Base-by-base conservation (phyloP, 2,797 vertebrate species). In the Cuculus canorus region DNA sequence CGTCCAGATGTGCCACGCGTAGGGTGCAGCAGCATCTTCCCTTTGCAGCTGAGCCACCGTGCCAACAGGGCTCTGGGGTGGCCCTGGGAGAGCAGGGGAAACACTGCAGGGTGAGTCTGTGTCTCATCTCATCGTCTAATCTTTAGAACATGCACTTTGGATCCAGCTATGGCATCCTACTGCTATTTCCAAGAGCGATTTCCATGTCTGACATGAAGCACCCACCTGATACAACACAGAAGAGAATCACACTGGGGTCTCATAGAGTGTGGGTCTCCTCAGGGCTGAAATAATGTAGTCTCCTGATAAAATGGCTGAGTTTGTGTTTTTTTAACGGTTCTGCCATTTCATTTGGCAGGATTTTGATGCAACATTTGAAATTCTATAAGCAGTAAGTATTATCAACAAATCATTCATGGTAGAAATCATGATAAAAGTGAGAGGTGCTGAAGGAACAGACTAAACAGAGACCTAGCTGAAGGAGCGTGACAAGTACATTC, bases 1-100 rank as follows among this genome's bases (percentile, higher is more conserved):
- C 27, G 21, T 14, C 12, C 1, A 2, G 16, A 10, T 13, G n/a
- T 4, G 23, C 47, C 8, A 1, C 1, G 5, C 8, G 25, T 32
- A 6, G n/a, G 13, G 18, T 6, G 7, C 63, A n/a, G 27, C 45
- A 9, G 2, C 0, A 4, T 24, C 35, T 32, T 32, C 7, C 52
- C 18, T 11, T 43, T 14, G 61, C 30, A 11, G 30, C 30, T 57
- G 8, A 5, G 19, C n/a, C 18, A 6, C 50, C 1, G 0, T 5
- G 25, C 54, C 28, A 7, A 19, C 63, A 11, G 28, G 32, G n/a
- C 16, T 27, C 21, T 8, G 13, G 11, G n/a, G 22, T n/a, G 60
- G 43, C 7, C 5, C 0, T n/a, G 47, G 24, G 27, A 37, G 18
- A 56, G 25, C 32, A 23, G 10, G 19, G 25, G n/a, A 48, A 65